Percentiles rank a stretch among this genome's conserved stretches.
Conservation (phyloP, 2,888 invertebrate species). For the Drosophila birchii region DNA sequence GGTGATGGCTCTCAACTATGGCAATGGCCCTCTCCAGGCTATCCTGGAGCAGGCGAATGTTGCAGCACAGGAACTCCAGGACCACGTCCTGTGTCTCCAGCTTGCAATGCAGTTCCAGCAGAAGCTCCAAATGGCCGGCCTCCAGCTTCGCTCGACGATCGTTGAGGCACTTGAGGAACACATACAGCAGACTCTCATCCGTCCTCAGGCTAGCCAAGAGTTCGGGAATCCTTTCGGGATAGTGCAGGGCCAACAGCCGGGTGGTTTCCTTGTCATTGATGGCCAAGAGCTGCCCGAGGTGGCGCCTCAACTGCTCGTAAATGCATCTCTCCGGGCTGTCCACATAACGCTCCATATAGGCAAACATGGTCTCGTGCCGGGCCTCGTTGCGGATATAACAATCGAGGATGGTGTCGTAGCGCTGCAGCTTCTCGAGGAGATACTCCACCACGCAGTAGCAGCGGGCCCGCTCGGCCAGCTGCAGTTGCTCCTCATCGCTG, state of each 20-base stretch:
- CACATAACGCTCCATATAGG: conserved; percentile 86
- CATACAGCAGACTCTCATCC: conserved; percentile 84
- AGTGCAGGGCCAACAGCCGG: conserved; percentile 87
- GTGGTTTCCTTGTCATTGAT: conserved; percentile 88
- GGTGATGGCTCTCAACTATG: conserved; percentile 87
- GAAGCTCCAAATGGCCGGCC: conserved; percentile 86
- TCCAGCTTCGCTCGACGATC: conserved; percentile 83
- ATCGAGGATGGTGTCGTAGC: conserved; percentile 88
- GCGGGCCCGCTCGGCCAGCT: conserved; percentile 87
- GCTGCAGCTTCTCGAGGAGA: conserved; percentile 87
- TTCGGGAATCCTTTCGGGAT: conserved; percentile 85
- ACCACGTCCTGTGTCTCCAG: conserved; percentile 86
- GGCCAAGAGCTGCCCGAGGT: conserved; percentile 86
- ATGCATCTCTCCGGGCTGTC: conserved; percentile 84
- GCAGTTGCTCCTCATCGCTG: conserved; percentile 86
- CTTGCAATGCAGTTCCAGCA: conserved; percentile 88
- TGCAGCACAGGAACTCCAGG: conserved; percentile 85
- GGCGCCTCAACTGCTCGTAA: conserved; percentile 84
- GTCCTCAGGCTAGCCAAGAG: conserved; percentile 82
- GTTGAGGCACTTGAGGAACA: conserved; percentile 87
- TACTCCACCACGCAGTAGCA: conserved; percentile 90
- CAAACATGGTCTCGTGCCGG: conserved; percentile 87
- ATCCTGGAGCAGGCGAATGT: conserved; percentile 84
- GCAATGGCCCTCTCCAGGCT: conserved; percentile 88
- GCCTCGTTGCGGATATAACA: conserved; percentile 89